Conservation (phyloP, 23 tunicate genomes). For the Oikopleura vanhoeffeni region DNA sequence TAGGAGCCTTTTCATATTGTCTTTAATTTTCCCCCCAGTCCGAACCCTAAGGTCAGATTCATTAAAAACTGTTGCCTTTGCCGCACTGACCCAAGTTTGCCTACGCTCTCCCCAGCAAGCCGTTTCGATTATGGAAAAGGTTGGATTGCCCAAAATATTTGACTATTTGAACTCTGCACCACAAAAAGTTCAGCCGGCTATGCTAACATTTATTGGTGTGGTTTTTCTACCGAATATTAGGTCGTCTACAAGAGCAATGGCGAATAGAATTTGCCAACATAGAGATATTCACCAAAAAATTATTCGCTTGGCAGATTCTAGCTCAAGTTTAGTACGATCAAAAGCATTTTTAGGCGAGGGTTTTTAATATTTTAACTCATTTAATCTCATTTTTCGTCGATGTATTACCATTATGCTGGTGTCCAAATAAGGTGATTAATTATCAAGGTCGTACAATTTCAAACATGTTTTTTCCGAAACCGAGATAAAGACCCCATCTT, state of each 20-base stretch:
- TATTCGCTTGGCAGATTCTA: background rate
- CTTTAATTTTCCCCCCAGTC: too few relatives aligned
- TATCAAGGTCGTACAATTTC: too few relatives aligned
- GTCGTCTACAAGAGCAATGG: background rate
- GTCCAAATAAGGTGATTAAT: too few relatives aligned
- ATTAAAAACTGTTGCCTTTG: background rate
- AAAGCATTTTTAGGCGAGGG: background rate
- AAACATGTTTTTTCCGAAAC: too few relatives aligned
- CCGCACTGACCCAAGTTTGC: background rate
- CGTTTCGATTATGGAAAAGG: background rate
- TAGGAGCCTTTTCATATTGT: too few relatives aligned
- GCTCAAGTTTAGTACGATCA: background rate
- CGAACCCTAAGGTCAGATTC: too few relatives aligned
- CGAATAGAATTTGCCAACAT: constrained; percentile 10
- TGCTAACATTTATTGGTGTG: background rate
- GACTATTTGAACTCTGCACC: background rate
- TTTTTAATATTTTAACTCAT: too few relatives aligned
- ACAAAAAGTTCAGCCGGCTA: background rate
- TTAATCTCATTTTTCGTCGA: too few relatives aligned
- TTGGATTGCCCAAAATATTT: background rate
- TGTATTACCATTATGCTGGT: too few relatives aligned
- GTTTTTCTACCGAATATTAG: background rate
- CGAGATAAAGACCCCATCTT: too few relatives aligned
- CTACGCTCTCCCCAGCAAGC: background rate
- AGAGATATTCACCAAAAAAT: background rate